Evolutionary conservation across 2,888 invertebrate genomes (phyloP).

Genomic region (Oxystoma pomonae): DNA sequence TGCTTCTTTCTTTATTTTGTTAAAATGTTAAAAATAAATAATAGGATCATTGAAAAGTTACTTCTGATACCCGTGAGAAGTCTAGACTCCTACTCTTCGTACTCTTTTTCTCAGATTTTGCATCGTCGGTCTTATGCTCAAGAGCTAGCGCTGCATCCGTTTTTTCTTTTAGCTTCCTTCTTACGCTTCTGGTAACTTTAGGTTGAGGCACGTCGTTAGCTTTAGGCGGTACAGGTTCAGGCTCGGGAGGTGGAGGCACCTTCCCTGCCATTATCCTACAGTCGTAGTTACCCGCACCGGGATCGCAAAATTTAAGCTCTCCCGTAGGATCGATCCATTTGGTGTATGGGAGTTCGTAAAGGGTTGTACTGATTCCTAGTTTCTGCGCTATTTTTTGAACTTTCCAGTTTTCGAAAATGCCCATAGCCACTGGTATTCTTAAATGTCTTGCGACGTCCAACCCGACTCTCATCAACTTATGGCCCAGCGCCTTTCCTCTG

Average conservation of each 20-base stretch:
- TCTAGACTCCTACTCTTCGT: no score
- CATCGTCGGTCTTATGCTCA: no score
- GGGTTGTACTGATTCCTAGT: constrained; percentile 34
- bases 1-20: no score
- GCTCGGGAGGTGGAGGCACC: constrained; percentile 31
- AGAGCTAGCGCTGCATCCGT: no score
- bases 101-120: no score
- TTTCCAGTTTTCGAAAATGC: constrained; percentile 35
- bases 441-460: constrained; percentile 40
- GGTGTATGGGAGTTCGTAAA: constrained; percentile 46
- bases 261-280: constrained; percentile 43
- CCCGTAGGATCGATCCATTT: constrained; percentile 45
- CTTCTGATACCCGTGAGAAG: no score
- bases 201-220: background rate
- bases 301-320: constrained; percentile 49
- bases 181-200: constrained; percentile 19
- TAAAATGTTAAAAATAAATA: no score
- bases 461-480: constrained; percentile 30
- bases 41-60: no score
- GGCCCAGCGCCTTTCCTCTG: constrained; percentile 35
- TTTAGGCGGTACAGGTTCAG: background rate
- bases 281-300: constrained; percentile 51
- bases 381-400: constrained; percentile 38
- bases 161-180: constrained; percentile 19
- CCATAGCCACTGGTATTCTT: constrained; percentile 37